Conservation (phyloP, 2,888 invertebrate genomes). For the Pasiphila rectangulata region DNA sequence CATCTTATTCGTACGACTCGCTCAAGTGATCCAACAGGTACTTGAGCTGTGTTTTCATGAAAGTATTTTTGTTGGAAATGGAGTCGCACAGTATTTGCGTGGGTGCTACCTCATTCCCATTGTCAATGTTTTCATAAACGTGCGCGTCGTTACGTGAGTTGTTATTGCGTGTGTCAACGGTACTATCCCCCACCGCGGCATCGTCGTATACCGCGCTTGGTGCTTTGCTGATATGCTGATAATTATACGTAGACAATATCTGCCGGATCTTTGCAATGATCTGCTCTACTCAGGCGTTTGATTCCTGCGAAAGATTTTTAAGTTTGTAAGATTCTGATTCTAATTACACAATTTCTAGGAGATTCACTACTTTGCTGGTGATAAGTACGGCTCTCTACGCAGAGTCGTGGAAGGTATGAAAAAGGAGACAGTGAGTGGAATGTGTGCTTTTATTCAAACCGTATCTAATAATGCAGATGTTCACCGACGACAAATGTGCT, state of each 20-base stretch:
- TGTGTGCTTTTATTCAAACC: slow-evolving; percentile 48
- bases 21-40: slow-evolving; percentile 84
- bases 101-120: slow-evolving; percentile 74
- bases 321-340: slow-evolving; percentile 64
- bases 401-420: slow-evolving; percentile 52
- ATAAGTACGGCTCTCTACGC: slow-evolving; percentile 61
- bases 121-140: slow-evolving; percentile 67
- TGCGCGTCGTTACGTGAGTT: slow-evolving; percentile 49
- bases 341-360: slow-evolving; percentile 40
- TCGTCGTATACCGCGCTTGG: slow-evolving; percentile 73
- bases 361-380: slow-evolving; percentile 62
- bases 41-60: slow-evolving; percentile 78
- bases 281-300: slow-evolving; percentile 94
- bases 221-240: slow-evolving; percentile 81
- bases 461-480: slow-evolving; percentile 33
- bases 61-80: slow-evolving; percentile 73
- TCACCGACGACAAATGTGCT: not conserved
- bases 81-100: slow-evolving; percentile 72
- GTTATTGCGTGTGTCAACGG: slow-evolving; percentile 65
- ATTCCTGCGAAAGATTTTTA: slow-evolving; percentile 84
- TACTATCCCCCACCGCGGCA: slow-evolving; percentile 65
- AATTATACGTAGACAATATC: slow-evolving; percentile 87
- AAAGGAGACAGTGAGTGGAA: slow-evolving; percentile 53
- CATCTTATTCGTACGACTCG: slow-evolving; percentile 83
- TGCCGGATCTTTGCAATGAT: slow-evolving; percentile 91